Conservation (phyloP, 2,113 vertebrate species). For the Petrocephalus zakoni region DNA sequence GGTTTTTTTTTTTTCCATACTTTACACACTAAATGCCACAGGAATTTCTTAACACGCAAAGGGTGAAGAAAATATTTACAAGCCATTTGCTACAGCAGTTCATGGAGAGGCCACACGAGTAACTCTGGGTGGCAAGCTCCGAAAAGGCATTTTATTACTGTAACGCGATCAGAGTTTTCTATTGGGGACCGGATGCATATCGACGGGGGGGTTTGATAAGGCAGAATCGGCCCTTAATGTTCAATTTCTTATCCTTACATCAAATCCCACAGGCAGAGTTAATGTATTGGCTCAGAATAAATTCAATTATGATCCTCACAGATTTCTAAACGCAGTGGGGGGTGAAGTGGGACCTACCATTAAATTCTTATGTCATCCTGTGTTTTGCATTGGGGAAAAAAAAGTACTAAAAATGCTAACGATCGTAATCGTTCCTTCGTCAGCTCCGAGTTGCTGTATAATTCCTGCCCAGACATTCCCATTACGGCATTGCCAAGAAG, state of each 20-base stretch:
- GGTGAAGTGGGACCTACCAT: background rate
- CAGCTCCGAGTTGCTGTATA: background rate
- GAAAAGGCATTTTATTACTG: background rate
- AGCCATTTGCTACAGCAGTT: background rate
- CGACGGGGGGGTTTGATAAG: background rate
- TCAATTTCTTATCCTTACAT: constrained; percentile 21
- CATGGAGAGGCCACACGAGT: background rate
- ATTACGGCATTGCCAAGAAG: background rate
- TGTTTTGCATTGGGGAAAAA: background rate
- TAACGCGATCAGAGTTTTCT: background rate
- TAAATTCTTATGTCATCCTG: background rate
- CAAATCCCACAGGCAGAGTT: background rate
- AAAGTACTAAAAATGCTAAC: background rate
- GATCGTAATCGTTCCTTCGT: background rate
- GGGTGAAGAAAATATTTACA: constrained; percentile 23
- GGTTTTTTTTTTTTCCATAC: constrained; percentile 35
- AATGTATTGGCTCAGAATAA: background rate
- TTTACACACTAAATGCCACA: constrained; percentile 34
- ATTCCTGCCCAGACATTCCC: background rate
- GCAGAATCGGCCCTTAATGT: constrained; percentile 9
- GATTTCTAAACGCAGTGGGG: background rate
- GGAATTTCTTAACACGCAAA: constrained; percentile 31
- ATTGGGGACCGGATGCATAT: background rate
- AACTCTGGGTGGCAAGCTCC: background rate
- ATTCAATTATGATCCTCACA: constrained; percentile 1